Conservation (phyloP, 53 echinoderm and acorn worm genomes). For the Arbacia lixula region DNA sequence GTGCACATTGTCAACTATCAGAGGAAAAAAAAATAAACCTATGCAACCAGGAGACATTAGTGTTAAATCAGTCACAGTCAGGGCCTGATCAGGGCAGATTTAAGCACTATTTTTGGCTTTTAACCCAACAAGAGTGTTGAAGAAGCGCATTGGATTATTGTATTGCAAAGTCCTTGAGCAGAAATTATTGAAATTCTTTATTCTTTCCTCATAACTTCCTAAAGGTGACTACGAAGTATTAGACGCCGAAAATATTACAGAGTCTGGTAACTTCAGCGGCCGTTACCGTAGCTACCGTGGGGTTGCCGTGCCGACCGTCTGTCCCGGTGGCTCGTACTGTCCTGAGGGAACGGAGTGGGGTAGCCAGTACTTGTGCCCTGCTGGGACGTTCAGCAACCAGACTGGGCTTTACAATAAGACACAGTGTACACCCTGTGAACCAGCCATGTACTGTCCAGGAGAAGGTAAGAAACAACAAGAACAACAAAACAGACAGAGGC, state of each 20-base stretch:
- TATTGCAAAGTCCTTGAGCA: too few relatives aligned
- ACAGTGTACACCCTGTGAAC: slow-evolving; percentile 91
- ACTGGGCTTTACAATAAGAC: slow-evolving; percentile 82
- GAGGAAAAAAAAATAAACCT: too few relatives aligned
- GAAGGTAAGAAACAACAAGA: slow-evolving; percentile 77
- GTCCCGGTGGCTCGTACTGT: slow-evolving; percentile 89
- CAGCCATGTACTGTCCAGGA: slow-evolving; percentile 86
- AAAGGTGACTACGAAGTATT: slow-evolving; percentile 88
- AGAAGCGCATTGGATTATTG: too few relatives aligned
- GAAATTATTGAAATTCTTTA: too few relatives aligned
- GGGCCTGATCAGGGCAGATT: too few relatives aligned
- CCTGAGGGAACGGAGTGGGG: slow-evolving; percentile 79
- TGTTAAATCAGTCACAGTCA: too few relatives aligned
- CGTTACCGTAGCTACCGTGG: slow-evolving; percentile 95
- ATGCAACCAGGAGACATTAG: too few relatives aligned
- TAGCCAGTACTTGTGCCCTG: slow-evolving; percentile 87
- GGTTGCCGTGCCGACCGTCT: slow-evolving; percentile 83
- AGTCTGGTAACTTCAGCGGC: slow-evolving; percentile 84
- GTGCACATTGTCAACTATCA: too few relatives aligned
- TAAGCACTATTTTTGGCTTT: too few relatives aligned
- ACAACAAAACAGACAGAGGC: too few relatives aligned
- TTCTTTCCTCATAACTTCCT: too few relatives aligned
- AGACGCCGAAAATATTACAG: slow-evolving; percentile 81
- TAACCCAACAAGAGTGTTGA: too few relatives aligned
- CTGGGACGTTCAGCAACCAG: slow-evolving; percentile 87